Conservation (phyloP, 1,140 invertebrate species). For the Fopius arisanus region DNA sequence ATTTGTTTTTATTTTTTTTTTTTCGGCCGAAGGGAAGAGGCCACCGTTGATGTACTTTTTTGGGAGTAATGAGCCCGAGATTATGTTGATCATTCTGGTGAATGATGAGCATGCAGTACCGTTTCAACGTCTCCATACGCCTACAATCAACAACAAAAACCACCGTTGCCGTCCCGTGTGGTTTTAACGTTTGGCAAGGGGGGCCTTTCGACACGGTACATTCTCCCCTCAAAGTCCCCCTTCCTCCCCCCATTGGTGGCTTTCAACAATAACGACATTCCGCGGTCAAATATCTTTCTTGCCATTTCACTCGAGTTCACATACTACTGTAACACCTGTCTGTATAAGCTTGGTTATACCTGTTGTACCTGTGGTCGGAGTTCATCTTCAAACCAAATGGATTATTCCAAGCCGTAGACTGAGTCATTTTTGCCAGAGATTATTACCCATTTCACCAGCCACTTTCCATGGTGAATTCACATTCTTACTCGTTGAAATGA, state of each 20-base stretch:
- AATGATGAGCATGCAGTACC: neutral
- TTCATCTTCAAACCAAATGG: neutral
- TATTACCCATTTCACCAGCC: slow-evolving; percentile 20
- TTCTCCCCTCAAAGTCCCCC: neutral
- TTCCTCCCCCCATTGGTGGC: neutral
- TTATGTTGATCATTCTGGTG: neutral
- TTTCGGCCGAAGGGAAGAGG: neutral
- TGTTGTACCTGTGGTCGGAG: neutral
- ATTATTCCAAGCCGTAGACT: neutral
- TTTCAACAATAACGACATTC: slow-evolving; percentile 29
- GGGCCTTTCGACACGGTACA: neutral
- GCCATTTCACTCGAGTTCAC: slow-evolving; percentile 12
- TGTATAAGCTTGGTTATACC: neutral
- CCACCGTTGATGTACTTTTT: neutral
- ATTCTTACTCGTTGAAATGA: neutral
- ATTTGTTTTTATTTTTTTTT: no score
- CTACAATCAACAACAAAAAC: neutral
- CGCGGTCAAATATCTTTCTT: slow-evolving; percentile 20
- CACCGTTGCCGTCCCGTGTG: neutral
- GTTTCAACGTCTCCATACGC: slow-evolving; percentile 4
- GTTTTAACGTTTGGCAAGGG: slow-evolving; percentile 23
- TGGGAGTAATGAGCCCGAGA: neutral
- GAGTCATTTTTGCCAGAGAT: neutral
- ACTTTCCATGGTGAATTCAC: slow-evolving; percentile 16
- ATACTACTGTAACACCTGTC: neutral